A percentile compares a stretch with the other conserved stretches of the same genome.
phyloP scores from a whole-genome alignment of 35 echinoderm and acorn worm species.

The Ophioderma brevispina region DNA sequence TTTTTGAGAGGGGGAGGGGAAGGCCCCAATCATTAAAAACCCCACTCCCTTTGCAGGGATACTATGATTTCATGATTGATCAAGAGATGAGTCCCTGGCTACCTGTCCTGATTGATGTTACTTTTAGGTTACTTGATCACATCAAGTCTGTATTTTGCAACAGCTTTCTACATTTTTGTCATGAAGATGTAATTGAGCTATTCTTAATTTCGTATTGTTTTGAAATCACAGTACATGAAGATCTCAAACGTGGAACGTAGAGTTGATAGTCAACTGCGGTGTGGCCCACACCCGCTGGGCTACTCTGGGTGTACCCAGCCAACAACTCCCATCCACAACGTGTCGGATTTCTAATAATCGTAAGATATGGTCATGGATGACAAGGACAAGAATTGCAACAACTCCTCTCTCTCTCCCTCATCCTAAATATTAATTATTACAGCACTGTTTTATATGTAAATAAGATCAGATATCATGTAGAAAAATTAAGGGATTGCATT shows the following conservation, averaged over 20 bases:
- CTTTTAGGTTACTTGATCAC: neutral
- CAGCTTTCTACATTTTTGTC: neutral
- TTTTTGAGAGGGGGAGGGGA: too few relatives aligned
- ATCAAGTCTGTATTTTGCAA: neutral
- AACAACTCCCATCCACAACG: conserved; percentile 95
- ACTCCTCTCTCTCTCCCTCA: too few relatives aligned
- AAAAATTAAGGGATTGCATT: too few relatives aligned
- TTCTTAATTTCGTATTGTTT: neutral
- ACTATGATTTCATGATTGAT: neutral
- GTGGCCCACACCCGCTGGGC: conserved; percentile 98
- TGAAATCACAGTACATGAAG: conserved; percentile 52
- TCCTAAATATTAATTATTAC: too few relatives aligned
- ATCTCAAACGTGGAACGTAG: conserved; percentile 82
- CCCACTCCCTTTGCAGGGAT: neutral
- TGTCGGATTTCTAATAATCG: conserved; percentile 86
- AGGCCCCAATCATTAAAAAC: too few relatives aligned
- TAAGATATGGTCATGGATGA: conserved; percentile 25
- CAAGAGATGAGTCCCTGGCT: neutral
- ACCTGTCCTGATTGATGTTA: neutral
- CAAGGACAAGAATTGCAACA: too few relatives aligned
- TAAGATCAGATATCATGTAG: too few relatives aligned
- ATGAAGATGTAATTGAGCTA: neutral
- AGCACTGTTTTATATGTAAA: too few relatives aligned
- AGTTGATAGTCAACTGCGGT: conserved; percentile 89
- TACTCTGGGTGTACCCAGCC: conserved; percentile 87